Conservation (phyloP, 2,797 vertebrate species). For the Trichosurus vulpecula region DNA sequence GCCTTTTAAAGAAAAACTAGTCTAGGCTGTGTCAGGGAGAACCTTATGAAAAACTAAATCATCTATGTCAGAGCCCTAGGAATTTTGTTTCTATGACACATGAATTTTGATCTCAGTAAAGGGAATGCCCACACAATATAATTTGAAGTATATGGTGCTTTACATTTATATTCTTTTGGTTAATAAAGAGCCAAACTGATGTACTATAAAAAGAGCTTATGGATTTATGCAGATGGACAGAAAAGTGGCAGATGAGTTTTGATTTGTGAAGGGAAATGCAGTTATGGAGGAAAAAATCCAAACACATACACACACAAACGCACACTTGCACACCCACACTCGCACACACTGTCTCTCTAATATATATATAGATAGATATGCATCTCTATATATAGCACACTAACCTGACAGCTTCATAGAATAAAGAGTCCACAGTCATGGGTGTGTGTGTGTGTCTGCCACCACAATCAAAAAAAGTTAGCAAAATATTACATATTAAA, state of each 20-base stretch:
- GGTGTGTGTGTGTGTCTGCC: background rate
- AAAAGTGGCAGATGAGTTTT: conserved; percentile 45
- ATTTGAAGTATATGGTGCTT: background rate
- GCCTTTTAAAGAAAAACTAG: background rate
- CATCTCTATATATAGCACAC: background rate
- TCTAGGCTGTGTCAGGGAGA: background rate
- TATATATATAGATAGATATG: too few relatives aligned
- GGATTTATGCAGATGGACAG: conserved; percentile 24
- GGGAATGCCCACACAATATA: background rate
- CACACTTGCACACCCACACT: too few relatives aligned
- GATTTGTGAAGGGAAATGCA: conserved; percentile 19
- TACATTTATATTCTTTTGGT: background rate
- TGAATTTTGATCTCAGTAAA: background rate
- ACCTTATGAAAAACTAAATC: background rate
- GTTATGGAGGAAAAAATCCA: conserved; percentile 27
- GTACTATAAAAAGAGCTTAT: conserved; percentile 26
- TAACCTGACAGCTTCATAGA: background rate
- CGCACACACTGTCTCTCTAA: too few relatives aligned
- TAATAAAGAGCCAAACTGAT: background rate
- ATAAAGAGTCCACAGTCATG: background rate
- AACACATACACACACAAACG: background rate
- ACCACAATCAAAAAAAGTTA: background rate
- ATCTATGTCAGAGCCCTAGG: background rate
- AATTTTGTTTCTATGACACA: background rate
- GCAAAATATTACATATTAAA: conserved; percentile 20